Conservation (phyloP, 1,140 invertebrate genomes). For the Cyrtorhinus lividipennis region DNA sequence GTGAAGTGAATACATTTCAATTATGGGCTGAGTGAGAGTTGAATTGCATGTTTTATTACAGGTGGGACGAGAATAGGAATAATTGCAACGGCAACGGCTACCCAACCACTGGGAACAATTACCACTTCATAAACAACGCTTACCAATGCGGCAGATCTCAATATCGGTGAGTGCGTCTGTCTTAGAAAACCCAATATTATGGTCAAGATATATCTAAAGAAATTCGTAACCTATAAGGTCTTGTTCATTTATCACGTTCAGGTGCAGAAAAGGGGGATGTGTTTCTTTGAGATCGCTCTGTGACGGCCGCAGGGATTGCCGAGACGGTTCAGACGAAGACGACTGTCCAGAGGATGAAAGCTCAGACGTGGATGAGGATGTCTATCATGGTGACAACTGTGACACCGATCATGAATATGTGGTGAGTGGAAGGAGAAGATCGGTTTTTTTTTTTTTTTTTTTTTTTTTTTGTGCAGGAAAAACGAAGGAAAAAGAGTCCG, state of each 20-base stretch:
- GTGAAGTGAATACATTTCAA: too few species aligned
- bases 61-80: slow-evolving; percentile 25
- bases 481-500: too few species aligned
- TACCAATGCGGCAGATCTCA: not conserved
- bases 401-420: slow-evolving; percentile 24
- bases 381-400: slow-evolving; percentile 15
- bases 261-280: slow-evolving; percentile 24
- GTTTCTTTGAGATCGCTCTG: slow-evolving; percentile 21
- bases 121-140: slow-evolving; percentile 5
- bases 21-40: too few species aligned
- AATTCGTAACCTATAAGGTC: slow-evolving; percentile 2
- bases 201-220: too few species aligned
- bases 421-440: slow-evolving; percentile 17
- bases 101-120: slow-evolving; percentile 11
- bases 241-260: slow-evolving; percentile 12
- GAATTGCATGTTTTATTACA: slow-evolving; percentile 10
- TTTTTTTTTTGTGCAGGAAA: slow-evolving; percentile 13
- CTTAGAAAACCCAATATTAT: not conserved
- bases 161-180: not conserved
- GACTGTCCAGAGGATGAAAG: slow-evolving; percentile 22
- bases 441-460: not conserved
- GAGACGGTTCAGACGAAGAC: slow-evolving; percentile 25
- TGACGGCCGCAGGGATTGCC: slow-evolving; percentile 24
- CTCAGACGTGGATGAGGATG: slow-evolving; percentile 15
- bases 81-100: slow-evolving; percentile 21